A percentile compares a stretch with the other conserved stretches of the same genome.
Conservation (phyloP, 2,113 vertebrate genomes). For the Zapus hudsonius region DNA sequence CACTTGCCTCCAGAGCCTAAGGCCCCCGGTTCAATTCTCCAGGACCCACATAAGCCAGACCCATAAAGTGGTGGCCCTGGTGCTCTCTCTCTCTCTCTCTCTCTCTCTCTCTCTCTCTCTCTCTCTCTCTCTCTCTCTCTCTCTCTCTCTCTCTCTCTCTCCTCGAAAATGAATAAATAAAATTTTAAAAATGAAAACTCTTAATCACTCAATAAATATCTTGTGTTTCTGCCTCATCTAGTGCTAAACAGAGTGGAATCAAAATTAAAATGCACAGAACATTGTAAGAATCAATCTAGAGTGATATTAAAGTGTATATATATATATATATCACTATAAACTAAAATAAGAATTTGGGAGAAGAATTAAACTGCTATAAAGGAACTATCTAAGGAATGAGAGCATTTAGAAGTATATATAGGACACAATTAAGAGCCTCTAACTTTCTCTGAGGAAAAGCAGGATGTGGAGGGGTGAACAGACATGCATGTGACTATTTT, state of each 20-base stretch:
- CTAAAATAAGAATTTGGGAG: constrained; percentile 31
- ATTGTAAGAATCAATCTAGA: not conserved
- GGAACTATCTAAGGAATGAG: constrained; percentile 9
- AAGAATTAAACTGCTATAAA: not conserved
- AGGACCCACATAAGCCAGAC: no score
- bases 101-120: no score
- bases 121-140: no score
- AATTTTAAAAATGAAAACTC: constrained; percentile 38
- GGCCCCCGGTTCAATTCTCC: no score
- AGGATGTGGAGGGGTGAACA: not conserved
- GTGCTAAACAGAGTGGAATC: constrained; percentile 5
- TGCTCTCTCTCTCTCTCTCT: no score
- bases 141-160: no score
- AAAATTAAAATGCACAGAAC: constrained; percentile 18
- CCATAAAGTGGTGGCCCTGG: no score
- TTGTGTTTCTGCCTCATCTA: not conserved
- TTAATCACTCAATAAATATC: constrained; percentile 18
- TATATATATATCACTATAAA: not conserved
- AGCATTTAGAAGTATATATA: constrained; percentile 25
- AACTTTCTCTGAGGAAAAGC: not conserved
- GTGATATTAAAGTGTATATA: not conserved
- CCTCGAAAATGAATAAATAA: no score
- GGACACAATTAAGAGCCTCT: not conserved
- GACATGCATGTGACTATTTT: constrained; percentile 39
- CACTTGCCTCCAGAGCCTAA: no score